Conservation (phyloP, 37 sponge, comb jelly and placozoan genomes). For the Diacarnus erythraeanus region DNA sequence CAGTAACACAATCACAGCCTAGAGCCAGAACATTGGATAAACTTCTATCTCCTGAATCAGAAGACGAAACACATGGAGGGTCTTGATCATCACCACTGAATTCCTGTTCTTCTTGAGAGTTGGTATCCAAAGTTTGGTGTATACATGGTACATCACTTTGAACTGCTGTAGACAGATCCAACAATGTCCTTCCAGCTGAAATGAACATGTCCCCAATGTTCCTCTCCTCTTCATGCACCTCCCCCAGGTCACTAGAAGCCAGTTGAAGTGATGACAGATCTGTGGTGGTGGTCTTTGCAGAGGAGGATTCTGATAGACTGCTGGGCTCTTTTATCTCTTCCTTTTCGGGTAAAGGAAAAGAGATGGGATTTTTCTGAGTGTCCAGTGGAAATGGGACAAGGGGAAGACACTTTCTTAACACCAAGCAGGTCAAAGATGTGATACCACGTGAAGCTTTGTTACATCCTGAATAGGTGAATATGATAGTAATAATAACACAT, state of each 20-base stretch:
- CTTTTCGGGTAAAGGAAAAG: constrained; percentile 8
- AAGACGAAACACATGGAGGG: too few relatives aligned
- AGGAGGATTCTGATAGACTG: not conserved
- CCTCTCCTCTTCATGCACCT: not conserved
- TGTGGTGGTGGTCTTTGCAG: not conserved
- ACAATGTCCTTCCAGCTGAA: not conserved
- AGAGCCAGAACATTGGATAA: too few relatives aligned
- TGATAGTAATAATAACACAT: not conserved
- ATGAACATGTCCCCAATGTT: too few relatives aligned
- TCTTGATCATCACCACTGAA: not conserved
- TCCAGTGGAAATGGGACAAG: constrained; percentile 17
- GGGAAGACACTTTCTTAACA: constrained; percentile 48
- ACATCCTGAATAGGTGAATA: constrained; percentile 1
- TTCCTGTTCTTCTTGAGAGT: not conserved
- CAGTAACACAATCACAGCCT: too few relatives aligned
- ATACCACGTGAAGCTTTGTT: constrained; percentile 18
- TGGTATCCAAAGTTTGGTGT: not conserved
- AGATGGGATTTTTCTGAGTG: constrained; percentile 4
- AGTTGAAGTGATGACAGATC: not conserved
- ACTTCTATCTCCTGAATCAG: too few relatives aligned
- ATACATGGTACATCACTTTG: not conserved
- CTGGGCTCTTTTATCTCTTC: not conserved
- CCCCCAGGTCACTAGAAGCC: not conserved
- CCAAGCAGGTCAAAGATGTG: constrained; percentile 27
- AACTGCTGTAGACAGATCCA: not conserved